Evolutionary conservation across 2,888 invertebrate genomes (phyloP), one percentile per base, ranked within the genome.

Genomic region (Nomada ferruginata): DNA sequence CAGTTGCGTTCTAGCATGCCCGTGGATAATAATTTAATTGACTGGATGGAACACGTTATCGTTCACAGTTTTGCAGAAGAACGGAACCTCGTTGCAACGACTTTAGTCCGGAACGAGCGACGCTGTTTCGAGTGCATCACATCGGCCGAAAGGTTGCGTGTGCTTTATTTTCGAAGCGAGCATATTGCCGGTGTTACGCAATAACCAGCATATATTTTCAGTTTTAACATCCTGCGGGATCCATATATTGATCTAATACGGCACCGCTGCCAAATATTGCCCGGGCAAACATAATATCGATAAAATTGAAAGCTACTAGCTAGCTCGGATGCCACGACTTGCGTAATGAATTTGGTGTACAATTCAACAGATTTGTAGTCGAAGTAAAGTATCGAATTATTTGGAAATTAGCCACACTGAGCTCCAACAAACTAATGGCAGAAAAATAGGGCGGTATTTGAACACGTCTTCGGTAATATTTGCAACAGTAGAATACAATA

Each of bases 221-320:
- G 60, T 68, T 68, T 68, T 55, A 68, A 44, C 50, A 36, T 47
- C 66, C 66, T 53, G 71, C n/a, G 59, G 59, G 44, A 74, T 61
- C 47, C 47, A 66, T 74, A 75, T 15, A 42, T 68, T 7, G 15
- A 50, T 26, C 20, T 50, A 47, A 47, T 68, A 75, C 15, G 47
- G 9, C 23, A 50, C 47, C 42, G 26, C 50, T 57, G 29, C 55
- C 66, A 78, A 78, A 75, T 75, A 63, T 78, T 61, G 61, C 55
- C 47, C 26, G n/a, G 18, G 47, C 18, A 57, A 61, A 29, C 78
- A 42, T 18, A 63, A 60, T 66, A 75, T 20, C 63, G 71, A 76
- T 73, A 64, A 73, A 73, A 73, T 74, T 60, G 18, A 26, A 11
- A 7, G 23, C 42, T 26, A 36, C 2, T 13, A 11, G n/a, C 15